A percentile compares a stretch with the other conserved stretches of the same genome.
Conservation (phyloP, 2,113 vertebrate species). For the Typhlomys cinereus region DNA sequence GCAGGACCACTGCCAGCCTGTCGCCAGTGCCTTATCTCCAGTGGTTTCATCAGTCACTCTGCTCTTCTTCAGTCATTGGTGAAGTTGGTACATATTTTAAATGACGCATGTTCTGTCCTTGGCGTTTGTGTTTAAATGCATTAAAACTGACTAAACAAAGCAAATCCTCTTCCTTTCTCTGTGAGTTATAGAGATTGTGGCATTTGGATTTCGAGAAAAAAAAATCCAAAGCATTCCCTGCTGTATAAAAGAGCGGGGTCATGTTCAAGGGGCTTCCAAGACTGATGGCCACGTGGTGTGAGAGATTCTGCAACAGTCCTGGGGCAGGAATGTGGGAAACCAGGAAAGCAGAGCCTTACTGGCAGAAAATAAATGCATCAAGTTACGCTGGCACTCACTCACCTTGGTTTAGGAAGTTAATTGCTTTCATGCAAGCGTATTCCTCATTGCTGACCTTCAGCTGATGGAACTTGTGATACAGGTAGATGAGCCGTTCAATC, state of each 20-base stretch:
- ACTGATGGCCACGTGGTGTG: background rate
- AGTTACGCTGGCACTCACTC: background rate
- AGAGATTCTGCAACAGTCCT: background rate
- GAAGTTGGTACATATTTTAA: conserved; percentile 63
- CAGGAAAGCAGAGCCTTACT: background rate
- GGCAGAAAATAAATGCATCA: background rate
- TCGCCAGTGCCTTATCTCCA: conserved; percentile 65
- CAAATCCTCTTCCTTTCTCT: conserved; percentile 66
- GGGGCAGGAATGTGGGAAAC: background rate
- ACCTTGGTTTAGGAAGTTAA: conserved; percentile 99
- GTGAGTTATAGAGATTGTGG: conserved; percentile 75
- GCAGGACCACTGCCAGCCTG: conserved; percentile 63
- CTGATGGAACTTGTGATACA: conserved; percentile 97
- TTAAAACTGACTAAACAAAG: conserved; percentile 77
- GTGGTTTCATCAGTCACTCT: conserved; percentile 68
- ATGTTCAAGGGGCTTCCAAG: background rate
- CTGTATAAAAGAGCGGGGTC: background rate
- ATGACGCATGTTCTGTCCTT: conserved; percentile 78
- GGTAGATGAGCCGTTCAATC: conserved; percentile 97
- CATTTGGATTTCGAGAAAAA: conserved; percentile 57
- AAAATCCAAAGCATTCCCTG: background rate
- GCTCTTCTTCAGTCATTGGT: conserved; percentile 51
- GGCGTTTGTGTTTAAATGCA: conserved; percentile 77
- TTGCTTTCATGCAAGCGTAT: conserved; percentile 98
- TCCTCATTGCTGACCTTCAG: conserved; percentile 99